Percentiles rank a stretch among this genome's conserved stretches.
Conservation (phyloP, 2,113 vertebrate species). For the Thunnus thynnus region DNA sequence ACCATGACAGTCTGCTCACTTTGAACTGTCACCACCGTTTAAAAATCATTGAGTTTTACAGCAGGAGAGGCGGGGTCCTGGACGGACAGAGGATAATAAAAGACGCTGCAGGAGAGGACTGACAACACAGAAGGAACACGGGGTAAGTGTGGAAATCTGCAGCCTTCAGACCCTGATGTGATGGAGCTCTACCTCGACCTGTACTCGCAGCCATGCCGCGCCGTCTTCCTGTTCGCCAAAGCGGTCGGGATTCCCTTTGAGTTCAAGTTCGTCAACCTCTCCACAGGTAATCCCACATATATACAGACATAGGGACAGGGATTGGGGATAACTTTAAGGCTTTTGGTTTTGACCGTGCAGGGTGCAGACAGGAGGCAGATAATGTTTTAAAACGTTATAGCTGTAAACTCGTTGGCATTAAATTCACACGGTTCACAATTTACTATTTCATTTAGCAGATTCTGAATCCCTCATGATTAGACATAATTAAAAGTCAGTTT, state of each 20-base stretch:
- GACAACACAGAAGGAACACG: neutral
- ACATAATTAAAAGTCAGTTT: too few species aligned
- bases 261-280: slow-evolving; percentile 82
- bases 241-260: slow-evolving; percentile 86
- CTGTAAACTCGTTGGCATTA: too few species aligned
- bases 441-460: too few species aligned
- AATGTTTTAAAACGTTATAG: too few species aligned
- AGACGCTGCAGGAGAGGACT: neutral
- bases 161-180: neutral
- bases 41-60: neutral
- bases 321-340: too few species aligned
- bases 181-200: slow-evolving; percentile 91
- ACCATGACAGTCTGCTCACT: slow-evolving; percentile 28
- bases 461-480: too few species aligned
- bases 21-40: slow-evolving; percentile 61
- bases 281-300: slow-evolving; percentile 76
- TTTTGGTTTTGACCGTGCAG: too few species aligned
- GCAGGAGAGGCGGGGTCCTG: slow-evolving; percentile 46
- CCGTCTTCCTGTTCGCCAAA: slow-evolving; percentile 89
- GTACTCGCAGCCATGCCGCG: slow-evolving; percentile 88
- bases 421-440: too few species aligned
- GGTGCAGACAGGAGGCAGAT: too few species aligned
- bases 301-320: neutral
- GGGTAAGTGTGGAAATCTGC: neutral
- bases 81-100: neutral